These are phyloP conservation scores for Pheosia tremula DNA, from an alignment of 2,888 invertebrate species.

Conservation along the genomic window DNA sequence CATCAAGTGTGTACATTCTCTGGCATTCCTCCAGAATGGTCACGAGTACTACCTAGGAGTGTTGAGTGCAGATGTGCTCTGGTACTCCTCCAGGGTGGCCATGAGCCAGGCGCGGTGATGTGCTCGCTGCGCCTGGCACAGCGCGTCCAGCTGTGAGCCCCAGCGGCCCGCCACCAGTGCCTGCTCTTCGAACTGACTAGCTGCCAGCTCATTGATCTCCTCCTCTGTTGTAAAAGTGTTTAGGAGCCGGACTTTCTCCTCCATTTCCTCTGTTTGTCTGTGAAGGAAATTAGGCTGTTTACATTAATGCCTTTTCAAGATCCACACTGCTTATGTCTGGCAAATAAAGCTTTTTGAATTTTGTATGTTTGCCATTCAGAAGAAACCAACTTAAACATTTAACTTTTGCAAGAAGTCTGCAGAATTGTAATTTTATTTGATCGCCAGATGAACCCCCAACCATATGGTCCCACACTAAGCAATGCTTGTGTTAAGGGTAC, in stretches of 20 bases:
- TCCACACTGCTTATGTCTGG: too few relatives aligned
- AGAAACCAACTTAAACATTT: too few relatives aligned
- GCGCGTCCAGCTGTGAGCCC: constrained; percentile 93
- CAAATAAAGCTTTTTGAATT: too few relatives aligned
- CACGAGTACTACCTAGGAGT: constrained; percentile 85
- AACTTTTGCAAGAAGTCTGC: too few relatives aligned
- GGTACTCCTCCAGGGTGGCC: constrained; percentile 86
- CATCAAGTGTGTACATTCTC: too few relatives aligned
- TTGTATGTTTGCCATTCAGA: too few relatives aligned
- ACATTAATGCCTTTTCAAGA: too few relatives aligned
- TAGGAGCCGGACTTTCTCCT: constrained; percentile 90
- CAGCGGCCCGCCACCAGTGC: constrained; percentile 93
- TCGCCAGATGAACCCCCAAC: too few relatives aligned
- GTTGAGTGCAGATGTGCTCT: constrained; percentile 61
- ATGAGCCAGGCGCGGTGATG: constrained; percentile 96
- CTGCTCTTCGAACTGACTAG: constrained; percentile 92
- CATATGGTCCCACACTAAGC: too few relatives aligned
- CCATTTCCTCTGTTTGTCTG: constrained; percentile 95
- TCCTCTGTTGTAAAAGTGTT: constrained; percentile 91
- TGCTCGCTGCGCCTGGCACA: constrained; percentile 92
- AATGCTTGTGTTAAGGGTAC: too few relatives aligned
- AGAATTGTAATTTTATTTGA: too few relatives aligned
- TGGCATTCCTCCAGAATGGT: too few relatives aligned
- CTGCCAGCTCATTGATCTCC: constrained; percentile 93
- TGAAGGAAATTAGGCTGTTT: neutral